Percentiles rank a stretch among this genome's conserved stretches.
Evolutionary conservation across 2,113 vertebrate genomes (phyloP).

Genomic region (Menura novaehollandiae): DNA sequence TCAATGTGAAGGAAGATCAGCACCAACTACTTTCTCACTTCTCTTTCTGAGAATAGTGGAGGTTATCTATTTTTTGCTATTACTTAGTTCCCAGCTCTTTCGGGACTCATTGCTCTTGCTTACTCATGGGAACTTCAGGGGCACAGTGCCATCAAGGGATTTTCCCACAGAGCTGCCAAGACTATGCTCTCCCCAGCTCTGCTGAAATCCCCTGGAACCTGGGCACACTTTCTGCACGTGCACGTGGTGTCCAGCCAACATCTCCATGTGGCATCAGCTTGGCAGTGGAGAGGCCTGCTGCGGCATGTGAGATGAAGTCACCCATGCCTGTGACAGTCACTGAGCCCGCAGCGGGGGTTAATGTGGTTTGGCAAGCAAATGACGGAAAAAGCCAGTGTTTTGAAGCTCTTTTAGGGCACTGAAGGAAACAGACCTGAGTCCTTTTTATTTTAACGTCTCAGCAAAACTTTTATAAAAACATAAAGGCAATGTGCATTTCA

Average conservation of each 20-base stretch:
- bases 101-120: accelerated
- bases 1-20: neutral
- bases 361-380: neutral
- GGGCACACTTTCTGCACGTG: neutral
- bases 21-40: neutral
- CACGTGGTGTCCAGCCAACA: accelerated
- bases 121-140: neutral
- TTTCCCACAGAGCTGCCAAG: neutral
- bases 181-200: neutral
- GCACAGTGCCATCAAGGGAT: neutral
- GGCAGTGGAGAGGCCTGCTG: accelerated
- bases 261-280: neutral
- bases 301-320: accelerated
- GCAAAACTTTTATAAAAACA: neutral
- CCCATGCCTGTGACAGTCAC: neutral
- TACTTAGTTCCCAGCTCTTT: neutral
- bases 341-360: accelerated
- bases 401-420: neutral
- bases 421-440: neutral
- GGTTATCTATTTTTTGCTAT: neutral
- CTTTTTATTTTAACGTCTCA: neutral
- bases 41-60: neutral
- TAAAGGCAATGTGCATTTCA: neutral
- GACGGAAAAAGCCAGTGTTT: neutral
- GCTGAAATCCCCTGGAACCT: neutral